These are phyloP conservation scores for Alsophila aescularia DNA, from an alignment of 2,888 invertebrate genomes.

Conservation along the genomic window DNA sequence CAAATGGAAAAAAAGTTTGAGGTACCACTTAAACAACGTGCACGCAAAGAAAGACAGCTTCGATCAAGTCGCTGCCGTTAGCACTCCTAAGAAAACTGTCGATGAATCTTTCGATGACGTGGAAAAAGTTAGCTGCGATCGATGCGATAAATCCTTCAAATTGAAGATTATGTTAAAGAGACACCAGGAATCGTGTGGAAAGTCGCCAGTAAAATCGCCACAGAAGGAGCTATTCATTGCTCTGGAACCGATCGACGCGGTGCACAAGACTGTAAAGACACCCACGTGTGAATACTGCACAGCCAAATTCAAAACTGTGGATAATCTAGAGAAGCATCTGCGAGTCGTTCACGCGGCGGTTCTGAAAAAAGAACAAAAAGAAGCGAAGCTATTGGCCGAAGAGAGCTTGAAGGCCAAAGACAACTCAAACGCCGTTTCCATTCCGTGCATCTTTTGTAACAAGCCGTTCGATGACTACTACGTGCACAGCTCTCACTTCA, in stretches of 20 bases:
- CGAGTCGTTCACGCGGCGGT: conserved; percentile 69
- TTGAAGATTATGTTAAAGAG: conserved; percentile 79
- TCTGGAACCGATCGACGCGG: conserved; percentile 66
- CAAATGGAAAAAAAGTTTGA: conserved; percentile 48
- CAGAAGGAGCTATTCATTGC: conserved; percentile 67
- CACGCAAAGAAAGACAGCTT: conserved; percentile 49
- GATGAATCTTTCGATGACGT: conserved; percentile 58
- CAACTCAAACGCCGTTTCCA: neutral
- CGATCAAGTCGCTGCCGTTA: conserved; percentile 33
- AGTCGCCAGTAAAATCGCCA: conserved; percentile 46
- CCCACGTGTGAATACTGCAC: conserved; percentile 67
- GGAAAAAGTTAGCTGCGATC: conserved; percentile 65
- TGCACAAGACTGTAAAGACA: conserved; percentile 25
- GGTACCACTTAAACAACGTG: conserved; percentile 50
- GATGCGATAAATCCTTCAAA: conserved; percentile 74
- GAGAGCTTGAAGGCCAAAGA: conserved; percentile 4
- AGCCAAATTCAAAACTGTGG: conserved; percentile 65
- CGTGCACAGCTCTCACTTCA: conserved; percentile 62
- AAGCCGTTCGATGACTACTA: conserved; percentile 64
- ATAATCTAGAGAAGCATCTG: conserved; percentile 72
- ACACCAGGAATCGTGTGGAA: conserved; percentile 62
- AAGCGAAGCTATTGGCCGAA: conserved; percentile 34
- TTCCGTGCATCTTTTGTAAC: conserved; percentile 70
- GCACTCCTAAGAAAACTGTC: conserved; percentile 45
- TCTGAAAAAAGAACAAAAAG: conserved; percentile 46